Conservation (phyloP, 2,888 invertebrate genomes). For the Drosophila nr. medialis region DNA sequence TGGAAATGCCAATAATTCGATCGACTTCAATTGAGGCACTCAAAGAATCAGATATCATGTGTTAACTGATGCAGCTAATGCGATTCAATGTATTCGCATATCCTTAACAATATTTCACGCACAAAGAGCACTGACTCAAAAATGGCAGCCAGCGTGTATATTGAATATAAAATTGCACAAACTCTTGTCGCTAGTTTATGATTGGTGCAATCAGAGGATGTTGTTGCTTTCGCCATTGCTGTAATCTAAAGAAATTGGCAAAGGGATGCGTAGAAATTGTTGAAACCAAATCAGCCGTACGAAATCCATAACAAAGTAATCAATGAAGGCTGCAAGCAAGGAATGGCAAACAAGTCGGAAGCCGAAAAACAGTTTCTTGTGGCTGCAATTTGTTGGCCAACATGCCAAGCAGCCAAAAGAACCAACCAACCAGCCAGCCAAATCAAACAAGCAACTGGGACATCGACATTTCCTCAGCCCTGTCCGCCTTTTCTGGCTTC, state of each 20-base stretch:
- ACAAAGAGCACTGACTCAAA: constrained; percentile 13
- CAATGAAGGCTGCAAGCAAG: constrained; percentile 65
- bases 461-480: constrained; percentile 38
- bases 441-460: constrained; percentile 65
- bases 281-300: constrained; percentile 63
- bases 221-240: constrained; percentile 27
- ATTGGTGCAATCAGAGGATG: constrained; percentile 67
- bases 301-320: constrained; percentile 80
- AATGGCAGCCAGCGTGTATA: constrained; percentile 24
- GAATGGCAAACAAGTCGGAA: constrained; percentile 56
- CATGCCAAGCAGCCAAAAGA: constrained; percentile 52
- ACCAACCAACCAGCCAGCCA: constrained; percentile 50
- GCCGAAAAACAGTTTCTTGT: constrained; percentile 68
- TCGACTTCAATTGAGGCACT: constrained; percentile 14
- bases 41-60: not conserved
- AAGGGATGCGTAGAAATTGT: constrained; percentile 36
- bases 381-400: constrained; percentile 78
- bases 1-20: not conserved
- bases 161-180: constrained; percentile 55
- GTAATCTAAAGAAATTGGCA: constrained; percentile 35
- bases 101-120: constrained; percentile 7
- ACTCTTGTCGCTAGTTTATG: constrained; percentile 52
- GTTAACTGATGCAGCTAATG: constrained; percentile 18
- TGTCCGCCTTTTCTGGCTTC: constrained; percentile 45
- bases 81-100: constrained; percentile 8